These are phyloP conservation scores for Polyodon spathula DNA, from an alignment of 2,113 vertebrate genomes.

Conservation along the genomic window DNA sequence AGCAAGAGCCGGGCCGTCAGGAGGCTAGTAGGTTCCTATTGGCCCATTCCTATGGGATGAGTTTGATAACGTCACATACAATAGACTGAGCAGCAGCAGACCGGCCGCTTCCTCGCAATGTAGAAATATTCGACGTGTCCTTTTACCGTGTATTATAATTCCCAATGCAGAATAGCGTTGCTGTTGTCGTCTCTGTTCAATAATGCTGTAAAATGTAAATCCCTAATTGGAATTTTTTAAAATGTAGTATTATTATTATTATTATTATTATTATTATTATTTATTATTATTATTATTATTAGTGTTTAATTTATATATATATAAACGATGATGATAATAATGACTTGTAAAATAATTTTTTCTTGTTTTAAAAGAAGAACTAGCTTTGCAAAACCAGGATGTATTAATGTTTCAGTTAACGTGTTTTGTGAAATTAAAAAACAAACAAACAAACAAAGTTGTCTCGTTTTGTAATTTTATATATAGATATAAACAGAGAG, in stretches of 20 bases:
- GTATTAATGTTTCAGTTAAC: slow-evolving; percentile 40
- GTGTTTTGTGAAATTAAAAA: slow-evolving; percentile 64
- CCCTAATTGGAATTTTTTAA: slow-evolving; percentile 8
- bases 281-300: slow-evolving; percentile 35
- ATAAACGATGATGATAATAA: slow-evolving; percentile 60
- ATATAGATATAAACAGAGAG: slow-evolving; percentile 16
- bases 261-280: slow-evolving; percentile 27
- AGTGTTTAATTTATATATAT: slow-evolving; percentile 62
- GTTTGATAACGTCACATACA: too few species aligned
- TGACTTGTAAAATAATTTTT: slow-evolving; percentile 55
- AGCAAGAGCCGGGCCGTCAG: too few species aligned
- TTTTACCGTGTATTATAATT: neutral
- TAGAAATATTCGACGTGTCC: neutral
- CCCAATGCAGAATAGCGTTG: neutral
- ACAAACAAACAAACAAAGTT: slow-evolving; percentile 19
- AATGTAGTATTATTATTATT: slow-evolving; percentile 26
- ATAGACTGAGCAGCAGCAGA: too few species aligned
- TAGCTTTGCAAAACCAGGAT: slow-evolving; percentile 53
- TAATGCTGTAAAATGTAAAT: neutral
- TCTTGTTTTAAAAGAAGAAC: slow-evolving; percentile 55
- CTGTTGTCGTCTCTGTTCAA: neutral
- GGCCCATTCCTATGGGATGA: too few species aligned
- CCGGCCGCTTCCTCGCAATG: too few species aligned
- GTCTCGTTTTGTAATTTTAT: slow-evolving; percentile 11
- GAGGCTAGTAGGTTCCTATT: too few species aligned